Percentiles rank a stretch among this genome's conserved stretches.
These are phyloP conservation scores for Alcedo atthis DNA, from an alignment of 2,797 vertebrate species.

Conservation along the genomic window DNA sequence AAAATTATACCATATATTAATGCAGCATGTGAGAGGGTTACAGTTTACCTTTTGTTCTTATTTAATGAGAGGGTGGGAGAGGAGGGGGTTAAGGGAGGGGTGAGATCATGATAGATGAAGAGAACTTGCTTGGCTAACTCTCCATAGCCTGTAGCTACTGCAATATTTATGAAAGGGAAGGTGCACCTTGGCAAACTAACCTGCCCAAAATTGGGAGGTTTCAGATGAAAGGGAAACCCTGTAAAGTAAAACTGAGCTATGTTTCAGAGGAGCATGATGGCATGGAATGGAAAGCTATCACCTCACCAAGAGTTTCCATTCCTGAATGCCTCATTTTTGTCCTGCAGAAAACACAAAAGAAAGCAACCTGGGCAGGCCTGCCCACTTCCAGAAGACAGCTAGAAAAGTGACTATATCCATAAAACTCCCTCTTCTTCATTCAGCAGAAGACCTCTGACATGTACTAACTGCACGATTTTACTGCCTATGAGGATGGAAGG, in stretches of 20 bases:
- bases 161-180: constrained; percentile 74
- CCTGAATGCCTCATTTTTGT: not conserved
- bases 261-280: not conserved
- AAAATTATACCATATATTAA: constrained; percentile 57
- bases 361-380: not conserved
- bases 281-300: not conserved
- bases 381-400: not conserved
- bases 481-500: not conserved
- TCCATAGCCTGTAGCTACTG: constrained; percentile 64
- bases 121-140: constrained; percentile 73
- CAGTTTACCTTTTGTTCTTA: constrained; percentile 72
- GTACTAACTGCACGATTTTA: not conserved
- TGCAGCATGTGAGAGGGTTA: constrained; percentile 47
- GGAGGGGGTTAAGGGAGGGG: constrained; percentile 62
- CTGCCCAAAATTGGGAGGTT: constrained; percentile 65
- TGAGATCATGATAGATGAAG: constrained; percentile 67
- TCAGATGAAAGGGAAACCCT: constrained; percentile 68
- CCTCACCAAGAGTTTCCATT: not conserved
- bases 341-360: not conserved
- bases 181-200: constrained; percentile 72
- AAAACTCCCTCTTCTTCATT: not conserved
- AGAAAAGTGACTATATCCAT: not conserved
- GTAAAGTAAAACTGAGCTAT: constrained; percentile 1
- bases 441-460: not conserved
- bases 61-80: constrained; percentile 66